Evolutionary conservation across 1,140 invertebrate genomes (phyloP).

Genomic region (Drosophila subobscura): DNA sequence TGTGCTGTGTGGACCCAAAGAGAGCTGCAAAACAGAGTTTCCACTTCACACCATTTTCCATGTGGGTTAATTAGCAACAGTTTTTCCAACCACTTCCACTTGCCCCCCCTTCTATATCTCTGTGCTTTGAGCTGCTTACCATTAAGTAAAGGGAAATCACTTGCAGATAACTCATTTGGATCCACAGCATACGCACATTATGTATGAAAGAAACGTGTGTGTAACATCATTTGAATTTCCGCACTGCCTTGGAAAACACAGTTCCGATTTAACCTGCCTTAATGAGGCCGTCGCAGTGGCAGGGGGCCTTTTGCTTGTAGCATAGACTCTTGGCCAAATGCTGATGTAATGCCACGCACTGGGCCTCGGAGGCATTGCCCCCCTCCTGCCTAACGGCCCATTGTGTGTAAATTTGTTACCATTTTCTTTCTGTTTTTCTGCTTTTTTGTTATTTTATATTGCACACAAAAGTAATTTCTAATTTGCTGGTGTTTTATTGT

Average conservation of each 20-base stretch:
- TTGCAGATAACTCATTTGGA: conserved; percentile 38
- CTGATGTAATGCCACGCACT: conserved; percentile 73
- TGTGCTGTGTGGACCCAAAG: not conserved
- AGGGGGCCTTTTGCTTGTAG: too few relatives aligned
- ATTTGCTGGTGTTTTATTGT: conserved; percentile 81
- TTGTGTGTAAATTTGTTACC: conserved; percentile 82
- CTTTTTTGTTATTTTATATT: conserved; percentile 36
- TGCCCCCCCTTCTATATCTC: too few relatives aligned
- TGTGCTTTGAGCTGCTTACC: too few relatives aligned
- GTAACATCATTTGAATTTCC: conserved; percentile 12
- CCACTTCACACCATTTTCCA: conserved; percentile 33
- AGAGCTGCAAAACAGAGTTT: conserved; percentile 22
- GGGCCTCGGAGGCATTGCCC: conserved; percentile 49
- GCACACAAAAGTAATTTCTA: conserved; percentile 81
- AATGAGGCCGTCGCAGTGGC: conserved; percentile 45
- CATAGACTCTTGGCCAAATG: conserved; percentile 17
- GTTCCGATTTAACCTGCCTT: conserved; percentile 69
- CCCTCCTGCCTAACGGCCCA: conserved; percentile 48
- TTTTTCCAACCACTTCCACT: conserved; percentile 8
- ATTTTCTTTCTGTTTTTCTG: conserved; percentile 46
- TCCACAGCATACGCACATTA: conserved; percentile 13
- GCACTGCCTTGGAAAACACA: conserved; percentile 44
- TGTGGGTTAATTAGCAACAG: conserved; percentile 61
- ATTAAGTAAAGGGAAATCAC: conserved; percentile 29
- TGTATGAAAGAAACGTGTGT: too few relatives aligned